Conservation (phyloP, 2,888 invertebrate genomes). For the Caenorhabditis sp. region DNA sequence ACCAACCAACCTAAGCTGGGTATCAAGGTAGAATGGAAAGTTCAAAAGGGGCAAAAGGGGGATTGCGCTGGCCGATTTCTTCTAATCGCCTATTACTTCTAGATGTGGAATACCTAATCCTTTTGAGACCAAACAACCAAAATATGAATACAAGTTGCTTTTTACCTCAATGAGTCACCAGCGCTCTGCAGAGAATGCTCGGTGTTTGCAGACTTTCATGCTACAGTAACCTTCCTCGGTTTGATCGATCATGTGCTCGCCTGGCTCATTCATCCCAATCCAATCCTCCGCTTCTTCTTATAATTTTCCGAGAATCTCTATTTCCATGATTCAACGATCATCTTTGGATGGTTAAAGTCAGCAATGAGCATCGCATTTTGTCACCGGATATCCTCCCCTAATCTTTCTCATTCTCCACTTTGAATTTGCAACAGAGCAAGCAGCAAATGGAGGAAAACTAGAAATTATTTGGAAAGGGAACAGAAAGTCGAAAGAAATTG, state of each 20-base stretch:
- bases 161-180: background rate
- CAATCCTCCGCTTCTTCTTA: constrained; percentile 2
- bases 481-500: no score
- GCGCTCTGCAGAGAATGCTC: background rate
- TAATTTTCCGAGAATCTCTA: background rate
- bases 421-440: background rate
- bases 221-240: no score
- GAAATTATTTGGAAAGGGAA: background rate
- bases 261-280: no score
- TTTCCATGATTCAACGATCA: constrained; percentile 28
- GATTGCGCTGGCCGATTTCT: no score
- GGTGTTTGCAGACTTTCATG: no score
- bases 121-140: background rate
- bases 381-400: constrained; percentile 44
- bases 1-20: background rate
- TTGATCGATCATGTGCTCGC: no score
- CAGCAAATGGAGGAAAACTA: background rate
- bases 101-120: background rate
- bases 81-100: background rate
- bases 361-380: constrained; percentile 14
- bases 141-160: background rate
- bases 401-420: constrained; percentile 24
- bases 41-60: background rate
- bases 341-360: background rate
- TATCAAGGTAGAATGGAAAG: background rate